Evolutionary conservation across 2,888 invertebrate genomes (phyloP), one percentile per base, ranked within the genome.

Genomic region (Ernsta delagoae): DNA sequence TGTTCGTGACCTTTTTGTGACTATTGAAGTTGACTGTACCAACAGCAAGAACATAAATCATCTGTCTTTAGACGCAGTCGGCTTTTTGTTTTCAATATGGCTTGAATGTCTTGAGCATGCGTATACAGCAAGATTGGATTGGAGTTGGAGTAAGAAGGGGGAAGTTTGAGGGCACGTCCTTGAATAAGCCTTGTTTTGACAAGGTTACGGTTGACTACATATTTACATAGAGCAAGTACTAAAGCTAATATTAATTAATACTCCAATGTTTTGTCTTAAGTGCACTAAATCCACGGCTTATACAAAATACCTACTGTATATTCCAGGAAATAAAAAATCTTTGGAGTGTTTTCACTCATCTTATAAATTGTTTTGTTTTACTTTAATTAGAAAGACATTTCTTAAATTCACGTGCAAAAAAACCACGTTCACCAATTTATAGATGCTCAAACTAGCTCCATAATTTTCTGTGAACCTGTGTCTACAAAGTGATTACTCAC

Each of bases 401-500:
- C 31, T 31, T 31, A 31, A 31, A 31, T 31, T 31, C 31, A 31
- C 31, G 31, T 31, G 31, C 31, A 3, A 31, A 31, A 31, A 31
- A 31, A 2, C 31, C 31, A 31, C 31, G 31, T 31, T 31, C 0
- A 31, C 31, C 31, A 3, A 31, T 31, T 31, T 31, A 31, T 31
- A 31, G 31, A 31, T 31, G 31, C 31, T 31, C 31, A 31, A 31
- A 31, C 34, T n/a, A 67, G 45, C 60, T 54, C 36, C 54, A 53
- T 60, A 70, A 65, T 50, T 66, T 70, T 61, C 57, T 39, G 43
- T 65, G 59, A 69, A 70, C 31, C 56, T 56, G 34, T 12, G 61
- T 79, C 75, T 70, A 73, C 65, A 77, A 80, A 82, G 64, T 75
- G 75, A 79, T 88, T 88, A 88, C 83, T 89, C 88, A 89, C 75